phyloP scores from a whole-genome alignment of 2,113 vertebrate species.

The Ascaphus truei region DNA sequence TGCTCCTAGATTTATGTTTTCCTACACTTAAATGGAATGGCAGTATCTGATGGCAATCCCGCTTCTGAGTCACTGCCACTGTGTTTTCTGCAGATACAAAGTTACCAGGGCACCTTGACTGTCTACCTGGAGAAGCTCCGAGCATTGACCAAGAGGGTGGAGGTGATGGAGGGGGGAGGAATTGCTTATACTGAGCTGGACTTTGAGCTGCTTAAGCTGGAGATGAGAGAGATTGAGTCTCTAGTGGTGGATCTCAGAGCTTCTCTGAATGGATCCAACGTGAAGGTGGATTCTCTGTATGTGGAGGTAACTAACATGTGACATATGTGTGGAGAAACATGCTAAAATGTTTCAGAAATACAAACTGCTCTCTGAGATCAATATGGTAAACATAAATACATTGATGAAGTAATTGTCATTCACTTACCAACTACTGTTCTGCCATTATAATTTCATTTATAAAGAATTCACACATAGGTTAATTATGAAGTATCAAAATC shows the following conservation, averaged over 20 bases:
- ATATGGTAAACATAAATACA: too few species aligned
- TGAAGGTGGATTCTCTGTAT: conserved; percentile 44
- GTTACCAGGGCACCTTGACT: not conserved
- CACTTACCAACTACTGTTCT: too few species aligned
- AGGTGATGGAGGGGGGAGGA: conserved; percentile 40
- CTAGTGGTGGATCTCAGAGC: conserved; percentile 54
- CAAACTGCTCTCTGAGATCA: too few species aligned
- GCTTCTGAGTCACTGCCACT: too few species aligned
- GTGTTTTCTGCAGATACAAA: not conserved
- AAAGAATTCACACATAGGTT: too few species aligned
- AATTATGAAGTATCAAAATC: too few species aligned
- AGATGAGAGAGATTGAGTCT: conserved; percentile 61
- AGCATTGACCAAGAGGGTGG: not conserved
- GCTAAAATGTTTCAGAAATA: too few species aligned
- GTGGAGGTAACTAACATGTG: conserved; percentile 54
- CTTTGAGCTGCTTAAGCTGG: conserved; percentile 46
- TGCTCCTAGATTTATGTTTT: too few species aligned
- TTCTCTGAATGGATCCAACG: conserved; percentile 45
- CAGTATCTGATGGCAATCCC: too few species aligned
- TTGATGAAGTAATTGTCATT: not conserved
- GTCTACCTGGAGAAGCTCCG: not conserved
- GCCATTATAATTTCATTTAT: too few species aligned
- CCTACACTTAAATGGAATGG: too few species aligned
- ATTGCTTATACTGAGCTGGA: conserved; percentile 52
- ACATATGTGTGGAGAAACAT: not conserved